These are phyloP conservation scores for Distichodus sexfasciatus DNA, from an alignment of 2,797 vertebrate species.

Conservation along the genomic window DNA sequence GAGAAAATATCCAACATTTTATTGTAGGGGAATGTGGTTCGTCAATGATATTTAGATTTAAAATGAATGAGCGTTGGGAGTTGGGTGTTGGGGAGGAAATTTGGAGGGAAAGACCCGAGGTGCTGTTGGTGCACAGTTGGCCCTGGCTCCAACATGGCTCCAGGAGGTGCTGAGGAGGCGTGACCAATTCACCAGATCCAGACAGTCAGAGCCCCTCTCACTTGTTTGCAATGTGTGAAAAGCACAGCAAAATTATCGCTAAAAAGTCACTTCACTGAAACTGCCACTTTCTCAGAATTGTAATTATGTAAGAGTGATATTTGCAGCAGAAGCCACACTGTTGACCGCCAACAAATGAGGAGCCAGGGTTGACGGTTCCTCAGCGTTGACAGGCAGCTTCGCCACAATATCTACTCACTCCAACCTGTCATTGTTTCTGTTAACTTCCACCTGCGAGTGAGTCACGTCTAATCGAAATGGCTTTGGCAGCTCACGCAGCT, in stretches of 20 bases:
- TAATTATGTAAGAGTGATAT: constrained; percentile 25
- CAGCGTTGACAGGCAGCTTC: neutral
- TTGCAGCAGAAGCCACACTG: neutral
- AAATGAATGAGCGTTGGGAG: constrained; percentile 1
- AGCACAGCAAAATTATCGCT: neutral
- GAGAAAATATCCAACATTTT: constrained; percentile 11
- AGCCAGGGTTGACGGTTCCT: neutral
- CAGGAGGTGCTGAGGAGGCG: constrained; percentile 22
- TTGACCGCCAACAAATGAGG: neutral
- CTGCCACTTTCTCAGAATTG: neutral
- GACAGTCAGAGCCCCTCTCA: constrained; percentile 20
- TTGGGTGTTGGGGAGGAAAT: constrained; percentile 14
- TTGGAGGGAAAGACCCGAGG: neutral
- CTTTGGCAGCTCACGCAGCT: constrained; percentile 40
- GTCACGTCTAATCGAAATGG: constrained; percentile 41
- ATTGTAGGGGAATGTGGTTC: neutral
- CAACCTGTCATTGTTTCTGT: constrained; percentile 25
- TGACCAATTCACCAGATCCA: constrained; percentile 37
- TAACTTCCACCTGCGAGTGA: constrained; percentile 43
- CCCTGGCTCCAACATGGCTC: constrained; percentile 53
- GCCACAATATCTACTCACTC: constrained; percentile 12
- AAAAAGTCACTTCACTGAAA: neutral
- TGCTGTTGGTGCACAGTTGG: constrained; percentile 31
- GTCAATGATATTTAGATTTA: constrained; percentile 7
- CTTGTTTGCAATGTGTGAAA: neutral